Evolutionary conservation across 2,888 invertebrate genomes (phyloP), one percentile per base, ranked within the genome.

Genomic region (Drosophila yooni): DNA sequence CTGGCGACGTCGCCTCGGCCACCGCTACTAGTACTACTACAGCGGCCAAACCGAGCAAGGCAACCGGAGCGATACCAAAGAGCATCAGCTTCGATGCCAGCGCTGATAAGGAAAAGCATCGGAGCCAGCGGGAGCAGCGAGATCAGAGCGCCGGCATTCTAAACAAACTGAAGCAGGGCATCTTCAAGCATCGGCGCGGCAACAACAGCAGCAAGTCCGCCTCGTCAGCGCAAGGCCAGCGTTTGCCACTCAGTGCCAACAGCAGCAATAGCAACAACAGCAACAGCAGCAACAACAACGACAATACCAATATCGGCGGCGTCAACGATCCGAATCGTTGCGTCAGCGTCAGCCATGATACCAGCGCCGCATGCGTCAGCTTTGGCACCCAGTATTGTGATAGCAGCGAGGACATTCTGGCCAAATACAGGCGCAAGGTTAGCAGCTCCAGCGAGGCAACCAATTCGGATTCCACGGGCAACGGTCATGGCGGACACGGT

Each of bases 51-150:
- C 94, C 94, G 0, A 93, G 92, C 4, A 94, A 94, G 27, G 96
- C 96, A 0, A 97, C 96, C 0, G 97, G 97, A 0, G 97, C 97
- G 2, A 98, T 98, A 88, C 97, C 97, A 1, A 98, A 98, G 93
- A 98, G 97, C 89, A 98, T 98, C 84, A 97, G 97, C 92, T 98
- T 98, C 88, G 98, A 98, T 93, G 96, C 97, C 91, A 97, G 97
- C 1, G 97, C 97, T 0, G 97, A 97, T 90, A 96, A 97, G 82
- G 88, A 84, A 18, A 89, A 88, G 59, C 75, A 84, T 50, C 70
- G 74, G 7, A 67, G 40, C 1, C 66, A 81, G 50, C 82, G 82
- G 0, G 69, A 87, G 25, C 79, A 74, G n/a, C 65, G 71, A 0
- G 83, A 87, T 0, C 79, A 95, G 95, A 69, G 94, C 94, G 69